Conservation (phyloP, 2,888 invertebrate species). For the Danaus chrysippus region DNA sequence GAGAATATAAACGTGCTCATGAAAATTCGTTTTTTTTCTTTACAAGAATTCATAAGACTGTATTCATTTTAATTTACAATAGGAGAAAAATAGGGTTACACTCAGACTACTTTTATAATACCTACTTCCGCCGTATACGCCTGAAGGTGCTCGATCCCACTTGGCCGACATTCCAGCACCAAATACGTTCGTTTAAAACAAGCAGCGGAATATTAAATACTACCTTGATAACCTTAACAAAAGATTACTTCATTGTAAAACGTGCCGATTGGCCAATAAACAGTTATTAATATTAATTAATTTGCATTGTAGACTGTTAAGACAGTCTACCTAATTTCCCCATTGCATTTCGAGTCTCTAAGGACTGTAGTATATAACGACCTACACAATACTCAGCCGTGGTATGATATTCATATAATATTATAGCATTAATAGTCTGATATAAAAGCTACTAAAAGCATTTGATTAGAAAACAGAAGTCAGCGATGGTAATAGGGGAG, state of each 20-base stretch:
- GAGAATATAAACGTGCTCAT: too few relatives aligned
- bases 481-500: not conserved
- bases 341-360: not conserved
- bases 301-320: not conserved
- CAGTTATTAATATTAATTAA: conserved; percentile 17
- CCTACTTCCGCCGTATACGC: conserved; percentile 50
- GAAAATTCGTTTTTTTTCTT: too few relatives aligned
- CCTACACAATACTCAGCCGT: not conserved
- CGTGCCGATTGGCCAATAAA: conserved; percentile 11
- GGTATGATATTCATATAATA: too few relatives aligned
- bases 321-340: conserved; percentile 1
- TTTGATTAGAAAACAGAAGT: too few relatives aligned
- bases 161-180: conserved; percentile 63
- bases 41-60: too few relatives aligned
- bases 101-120: conserved; percentile 22
- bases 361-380: not conserved
- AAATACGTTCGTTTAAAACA: conserved; percentile 62
- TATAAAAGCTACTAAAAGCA: too few relatives aligned
- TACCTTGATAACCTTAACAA: conserved; percentile 28
- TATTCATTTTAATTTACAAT: too few relatives aligned
- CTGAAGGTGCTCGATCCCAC: conserved; percentile 41
- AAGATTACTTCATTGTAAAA: conserved; percentile 16
- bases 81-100: not conserved
- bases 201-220: conserved; percentile 61
- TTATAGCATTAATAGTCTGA: too few relatives aligned